Conservation (phyloP, 2,888 invertebrate genomes). For the Dione vanillae region DNA sequence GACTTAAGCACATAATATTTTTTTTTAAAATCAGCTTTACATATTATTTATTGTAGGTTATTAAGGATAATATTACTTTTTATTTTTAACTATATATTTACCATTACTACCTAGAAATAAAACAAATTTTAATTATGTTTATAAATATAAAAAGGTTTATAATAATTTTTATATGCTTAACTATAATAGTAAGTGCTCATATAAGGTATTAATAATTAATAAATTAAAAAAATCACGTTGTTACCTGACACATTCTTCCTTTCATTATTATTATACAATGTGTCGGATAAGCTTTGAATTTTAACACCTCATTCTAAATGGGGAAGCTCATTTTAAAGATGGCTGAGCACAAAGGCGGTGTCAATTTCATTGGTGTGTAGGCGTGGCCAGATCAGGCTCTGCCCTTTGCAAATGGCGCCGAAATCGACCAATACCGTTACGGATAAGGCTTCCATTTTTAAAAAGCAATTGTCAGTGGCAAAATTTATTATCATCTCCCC, state of each 20-base stretch:
- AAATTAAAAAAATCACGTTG: background rate
- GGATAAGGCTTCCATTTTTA: constrained; percentile 55
- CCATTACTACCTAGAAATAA: no score
- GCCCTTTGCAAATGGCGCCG: constrained; percentile 82
- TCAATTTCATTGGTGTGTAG: constrained; percentile 61
- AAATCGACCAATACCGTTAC: constrained; percentile 72
- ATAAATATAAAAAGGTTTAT: no score
- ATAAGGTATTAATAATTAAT: background rate
- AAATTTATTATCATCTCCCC: constrained; percentile 29
- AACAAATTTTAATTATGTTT: no score
- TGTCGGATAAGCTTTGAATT: constrained; percentile 53
- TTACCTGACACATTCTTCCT: background rate
- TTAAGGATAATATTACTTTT: no score
- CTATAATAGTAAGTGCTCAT: background rate
- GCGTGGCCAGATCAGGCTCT: constrained; percentile 66
- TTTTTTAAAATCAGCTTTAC: no score
- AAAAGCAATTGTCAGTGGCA: constrained; percentile 38
- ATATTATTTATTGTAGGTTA: no score
- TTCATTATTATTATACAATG: constrained; percentile 45
- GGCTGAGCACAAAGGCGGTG: constrained; percentile 67
- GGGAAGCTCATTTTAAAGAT: constrained; percentile 62
- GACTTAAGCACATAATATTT: no score
- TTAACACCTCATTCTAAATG: constrained; percentile 61
- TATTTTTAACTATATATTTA: no score
- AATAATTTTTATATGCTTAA: no score